Evolutionary conservation across 1,140 invertebrate species (phyloP).

Genomic region (Eubasilissa regina): DNA sequence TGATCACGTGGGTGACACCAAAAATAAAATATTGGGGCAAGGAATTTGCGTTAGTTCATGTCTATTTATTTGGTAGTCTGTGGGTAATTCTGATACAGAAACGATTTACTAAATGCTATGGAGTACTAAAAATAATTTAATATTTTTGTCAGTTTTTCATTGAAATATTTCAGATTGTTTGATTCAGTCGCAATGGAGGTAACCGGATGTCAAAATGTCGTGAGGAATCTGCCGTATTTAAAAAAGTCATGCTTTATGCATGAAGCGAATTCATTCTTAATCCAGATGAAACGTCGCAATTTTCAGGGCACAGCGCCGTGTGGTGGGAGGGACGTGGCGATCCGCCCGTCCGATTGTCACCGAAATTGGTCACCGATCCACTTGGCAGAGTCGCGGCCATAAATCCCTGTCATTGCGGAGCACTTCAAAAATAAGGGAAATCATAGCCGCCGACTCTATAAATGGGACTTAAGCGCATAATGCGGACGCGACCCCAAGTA

Average conservation of each 20-base stretch:
- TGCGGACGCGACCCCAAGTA: background rate
- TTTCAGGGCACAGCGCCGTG: background rate
- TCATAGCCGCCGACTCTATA: background rate
- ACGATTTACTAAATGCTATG: no score
- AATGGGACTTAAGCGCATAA: slow-evolving; percentile 23
- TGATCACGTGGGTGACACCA: no score
- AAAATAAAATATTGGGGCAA: no score
- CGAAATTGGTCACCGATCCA: slow-evolving; percentile 32
- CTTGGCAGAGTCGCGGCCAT: slow-evolving; percentile 13
- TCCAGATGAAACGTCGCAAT: slow-evolving; percentile 17
- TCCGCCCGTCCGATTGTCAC: slow-evolving; percentile 30
- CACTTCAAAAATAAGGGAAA: slow-evolving; percentile 35
- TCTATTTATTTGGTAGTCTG: no score
- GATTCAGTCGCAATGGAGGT: background rate
- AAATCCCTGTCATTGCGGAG: slow-evolving; percentile 26
- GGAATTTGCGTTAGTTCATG: no score
- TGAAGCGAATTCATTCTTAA: slow-evolving; percentile 21
- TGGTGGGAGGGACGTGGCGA: background rate
- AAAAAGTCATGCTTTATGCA: slow-evolving; percentile 32
- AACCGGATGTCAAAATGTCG: slow-evolving; percentile 4
- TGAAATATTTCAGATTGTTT: background rate
- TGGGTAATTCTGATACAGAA: no score
- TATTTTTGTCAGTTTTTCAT: slow-evolving; percentile 10
- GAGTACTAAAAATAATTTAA: slow-evolving; percentile 15
- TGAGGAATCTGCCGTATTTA: background rate